phyloP scores from a whole-genome alignment of 2,797 vertebrate genomes.

The Anas flavirostris region DNA sequence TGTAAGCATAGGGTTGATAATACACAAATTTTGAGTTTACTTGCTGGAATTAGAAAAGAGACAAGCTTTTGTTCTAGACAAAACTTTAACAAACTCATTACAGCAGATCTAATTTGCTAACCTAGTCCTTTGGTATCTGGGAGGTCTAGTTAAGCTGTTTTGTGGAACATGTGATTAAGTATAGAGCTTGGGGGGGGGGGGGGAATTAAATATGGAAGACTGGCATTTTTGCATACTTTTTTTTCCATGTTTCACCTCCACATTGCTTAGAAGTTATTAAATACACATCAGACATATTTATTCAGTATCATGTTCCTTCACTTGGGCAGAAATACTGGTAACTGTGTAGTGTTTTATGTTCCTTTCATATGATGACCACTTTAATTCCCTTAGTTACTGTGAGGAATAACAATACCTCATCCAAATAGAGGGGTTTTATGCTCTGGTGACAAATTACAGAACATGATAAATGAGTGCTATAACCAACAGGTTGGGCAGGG shows the following conservation, averaged over 20 bases:
- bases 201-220: background rate
- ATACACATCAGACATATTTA: background rate
- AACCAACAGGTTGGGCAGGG: background rate
- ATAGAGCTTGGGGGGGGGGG: background rate
- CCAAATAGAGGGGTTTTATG: background rate
- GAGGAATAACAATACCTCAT: background rate
- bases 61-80: background rate
- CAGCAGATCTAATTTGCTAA: background rate
- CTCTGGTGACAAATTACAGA: background rate
- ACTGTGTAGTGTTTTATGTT: background rate
- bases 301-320: background rate
- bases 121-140: background rate
- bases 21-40: background rate
- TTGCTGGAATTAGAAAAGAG: background rate
- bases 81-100: background rate
- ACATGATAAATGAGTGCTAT: background rate
- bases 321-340: background rate
- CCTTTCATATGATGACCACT: background rate
- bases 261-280: background rate
- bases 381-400: background rate
- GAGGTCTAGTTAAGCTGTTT: background rate
- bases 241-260: fast-evolving
- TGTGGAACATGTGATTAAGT: background rate
- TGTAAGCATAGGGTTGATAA: background rate
- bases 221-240: background rate